A percentile compares a stretch with the other conserved stretches of the same genome.
Evolutionary conservation across 2,113 vertebrate genomes (phyloP).

Genomic region (Perca flavescens): DNA sequence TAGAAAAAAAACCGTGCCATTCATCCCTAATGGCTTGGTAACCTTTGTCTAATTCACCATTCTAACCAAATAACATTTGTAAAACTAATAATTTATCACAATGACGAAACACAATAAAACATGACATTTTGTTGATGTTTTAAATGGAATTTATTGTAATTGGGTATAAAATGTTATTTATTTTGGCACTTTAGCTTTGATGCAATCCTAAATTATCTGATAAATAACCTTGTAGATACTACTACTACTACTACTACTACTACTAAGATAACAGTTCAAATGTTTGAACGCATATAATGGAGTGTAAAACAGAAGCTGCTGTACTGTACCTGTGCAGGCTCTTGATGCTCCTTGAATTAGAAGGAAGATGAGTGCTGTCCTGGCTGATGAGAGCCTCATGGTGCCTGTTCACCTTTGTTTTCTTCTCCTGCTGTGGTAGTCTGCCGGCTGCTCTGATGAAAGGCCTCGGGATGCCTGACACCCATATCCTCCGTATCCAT

Average conservation of each 20-base stretch:
- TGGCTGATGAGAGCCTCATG: constrained; percentile 74
- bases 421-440: constrained; percentile 8
- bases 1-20: neutral
- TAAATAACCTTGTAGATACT: no score
- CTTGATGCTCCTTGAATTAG: constrained; percentile 50
- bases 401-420: constrained; percentile 32
- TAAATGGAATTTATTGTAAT: no score
- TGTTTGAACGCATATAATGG: neutral
- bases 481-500: constrained; percentile 37
- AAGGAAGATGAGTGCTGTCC: constrained; percentile 61
- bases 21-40: neutral
- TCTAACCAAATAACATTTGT: no score
- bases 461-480: constrained; percentile 32
- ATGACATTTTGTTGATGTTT: no score
- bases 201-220: no score
- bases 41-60: neutral
- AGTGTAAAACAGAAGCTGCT: neutral
- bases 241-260: no score
- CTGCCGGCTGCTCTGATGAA: constrained; percentile 51
- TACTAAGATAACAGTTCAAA: neutral
- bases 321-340: constrained; percentile 80
- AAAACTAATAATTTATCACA: no score
- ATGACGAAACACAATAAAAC: no score
- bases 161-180: no score
- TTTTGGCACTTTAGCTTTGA: no score